Conservation (phyloP, 2,113 vertebrate species). For the Chloropsis cyanopogon region DNA sequence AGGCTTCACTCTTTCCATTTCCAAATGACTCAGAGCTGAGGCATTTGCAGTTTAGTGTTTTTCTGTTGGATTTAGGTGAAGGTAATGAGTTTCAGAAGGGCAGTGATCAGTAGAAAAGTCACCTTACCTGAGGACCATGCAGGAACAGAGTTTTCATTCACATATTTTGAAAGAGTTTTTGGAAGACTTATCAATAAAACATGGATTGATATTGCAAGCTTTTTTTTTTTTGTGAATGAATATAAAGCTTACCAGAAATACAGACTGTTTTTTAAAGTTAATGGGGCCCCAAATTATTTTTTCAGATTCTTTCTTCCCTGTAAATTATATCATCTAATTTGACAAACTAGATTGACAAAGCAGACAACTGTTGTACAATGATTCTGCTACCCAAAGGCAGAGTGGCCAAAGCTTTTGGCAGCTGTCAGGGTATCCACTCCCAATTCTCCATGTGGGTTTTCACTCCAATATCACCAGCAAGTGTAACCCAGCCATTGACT, state of each 20-base stretch:
- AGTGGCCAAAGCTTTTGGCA: not conserved
- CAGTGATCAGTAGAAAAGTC: not conserved
- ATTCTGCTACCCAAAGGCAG: not conserved
- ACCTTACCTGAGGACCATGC: not conserved
- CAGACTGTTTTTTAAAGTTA: not conserved
- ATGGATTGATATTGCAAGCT: accelerated
- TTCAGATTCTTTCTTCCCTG: not conserved
- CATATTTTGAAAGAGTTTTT: not conserved
- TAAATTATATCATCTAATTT: not conserved
- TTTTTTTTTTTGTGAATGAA: not conserved
- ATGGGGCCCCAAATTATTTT: not conserved
- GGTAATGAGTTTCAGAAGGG: not conserved
- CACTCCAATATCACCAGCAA: not conserved
- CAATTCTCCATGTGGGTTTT: not conserved
- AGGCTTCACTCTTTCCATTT: not conserved
- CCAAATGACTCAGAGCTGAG: not conserved
- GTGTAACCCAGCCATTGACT: not conserved
- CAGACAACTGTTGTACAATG: not conserved
- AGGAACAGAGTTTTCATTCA: not conserved
- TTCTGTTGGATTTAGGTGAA: not conserved
- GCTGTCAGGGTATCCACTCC: not conserved
- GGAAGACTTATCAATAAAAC: not conserved
- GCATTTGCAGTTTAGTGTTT: not conserved
- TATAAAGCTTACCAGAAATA: not conserved
- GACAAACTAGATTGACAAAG: not conserved